Base-by-base conservation (phyloP, 2,888 invertebrate genomes). In the Yponomeuta malinellus region DNA sequence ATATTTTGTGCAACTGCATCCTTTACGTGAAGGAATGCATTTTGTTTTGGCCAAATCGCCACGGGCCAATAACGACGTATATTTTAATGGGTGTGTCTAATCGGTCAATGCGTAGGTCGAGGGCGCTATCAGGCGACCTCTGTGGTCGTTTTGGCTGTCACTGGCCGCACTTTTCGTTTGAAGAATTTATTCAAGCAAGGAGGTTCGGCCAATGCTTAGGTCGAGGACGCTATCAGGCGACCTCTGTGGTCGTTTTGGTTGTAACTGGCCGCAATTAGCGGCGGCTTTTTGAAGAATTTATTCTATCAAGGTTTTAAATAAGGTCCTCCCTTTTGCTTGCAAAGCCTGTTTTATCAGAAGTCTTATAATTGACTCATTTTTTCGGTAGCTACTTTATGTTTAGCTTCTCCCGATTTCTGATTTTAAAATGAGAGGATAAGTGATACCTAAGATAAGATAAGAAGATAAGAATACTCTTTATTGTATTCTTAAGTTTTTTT, bases 1-100 rank as follows among this genome's bases (percentile, higher is more conserved):
- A 59, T 59, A 59, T 15, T 59, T 59, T 12, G 15, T 8, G 15
- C 52, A 59, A 15, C 52, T 59, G 52, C 52, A 59, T 15, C 15
- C 52, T 83, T 86, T 87, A 85, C 87, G 90, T 88, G 88, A 86
- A 85, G 78, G 88, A 89, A 89, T 90, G 90, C 88, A 81, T 78
- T 78, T 43, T 81, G 23, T 69, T 59, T 69, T 15, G 68, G 82
- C 82, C 83, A 86, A 85, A 81, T 77, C 81, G 79, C 76, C 80
- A 78, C 75, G 79, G 80, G 79, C 52, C 52, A 15, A 9, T 59
- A 59, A 80, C 78, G 15, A n/a, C 83, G 79, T 86, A 83, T 75
- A 78, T 72, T 87, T 86, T 89, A 89, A 89, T 88, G 84, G 85
- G 79, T 86, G 87, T 86, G 81, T 85, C 90, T 88, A 89, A 90